A percentile compares a stretch with the other conserved stretches of the same genome.
Conservation (phyloP, 2,797 vertebrate genomes). For the Pseudochromis fuscus region DNA sequence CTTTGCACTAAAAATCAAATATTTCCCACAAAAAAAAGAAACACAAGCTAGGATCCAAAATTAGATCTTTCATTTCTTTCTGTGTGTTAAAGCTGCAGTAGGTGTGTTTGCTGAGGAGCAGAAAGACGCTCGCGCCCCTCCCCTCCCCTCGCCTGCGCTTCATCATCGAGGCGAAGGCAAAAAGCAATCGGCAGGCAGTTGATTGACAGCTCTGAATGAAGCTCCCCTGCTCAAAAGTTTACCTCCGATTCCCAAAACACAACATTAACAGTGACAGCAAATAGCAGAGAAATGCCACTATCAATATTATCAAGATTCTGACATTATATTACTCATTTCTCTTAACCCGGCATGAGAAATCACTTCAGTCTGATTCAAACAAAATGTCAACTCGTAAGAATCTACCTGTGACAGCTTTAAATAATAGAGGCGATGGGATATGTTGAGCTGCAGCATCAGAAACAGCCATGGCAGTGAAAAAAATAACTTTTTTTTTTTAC, state of each 20-base stretch:
- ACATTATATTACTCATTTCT: slow-evolving; percentile 29
- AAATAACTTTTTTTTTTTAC: background rate
- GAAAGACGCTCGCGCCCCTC: slow-evolving; percentile 18
- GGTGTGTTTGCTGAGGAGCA: slow-evolving; percentile 40
- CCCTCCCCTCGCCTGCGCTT: slow-evolving; percentile 12
- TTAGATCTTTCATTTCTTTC: slow-evolving; percentile 59
- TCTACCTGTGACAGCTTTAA: background rate
- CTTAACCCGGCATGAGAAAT: slow-evolving; percentile 11
- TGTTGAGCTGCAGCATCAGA: slow-evolving; percentile 6
- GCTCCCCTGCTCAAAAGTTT: slow-evolving; percentile 36
- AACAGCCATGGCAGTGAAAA: slow-evolving; percentile 3
- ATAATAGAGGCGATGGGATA: background rate
- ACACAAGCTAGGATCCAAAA: slow-evolving; percentile 49
- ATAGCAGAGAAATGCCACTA: slow-evolving; percentile 21
- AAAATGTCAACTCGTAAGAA: slow-evolving; percentile 35
- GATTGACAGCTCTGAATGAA: slow-evolving; percentile 60
- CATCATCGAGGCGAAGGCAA: slow-evolving; percentile 32
- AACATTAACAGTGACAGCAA: slow-evolving; percentile 18
- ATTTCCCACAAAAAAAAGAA: slow-evolving; percentile 23
- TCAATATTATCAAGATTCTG: slow-evolving; percentile 18
- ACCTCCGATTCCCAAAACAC: slow-evolving; percentile 26
- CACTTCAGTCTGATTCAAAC: slow-evolving; percentile 27
- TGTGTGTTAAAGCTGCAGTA: slow-evolving; percentile 45
- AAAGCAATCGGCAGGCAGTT: slow-evolving; percentile 32
- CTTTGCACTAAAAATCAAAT: slow-evolving; percentile 43